A percentile compares a stretch with the other conserved stretches of the same genome.
These are phyloP conservation scores for Emmelina monodactyla DNA, from an alignment of 2,888 invertebrate species.

Conservation along the genomic window DNA sequence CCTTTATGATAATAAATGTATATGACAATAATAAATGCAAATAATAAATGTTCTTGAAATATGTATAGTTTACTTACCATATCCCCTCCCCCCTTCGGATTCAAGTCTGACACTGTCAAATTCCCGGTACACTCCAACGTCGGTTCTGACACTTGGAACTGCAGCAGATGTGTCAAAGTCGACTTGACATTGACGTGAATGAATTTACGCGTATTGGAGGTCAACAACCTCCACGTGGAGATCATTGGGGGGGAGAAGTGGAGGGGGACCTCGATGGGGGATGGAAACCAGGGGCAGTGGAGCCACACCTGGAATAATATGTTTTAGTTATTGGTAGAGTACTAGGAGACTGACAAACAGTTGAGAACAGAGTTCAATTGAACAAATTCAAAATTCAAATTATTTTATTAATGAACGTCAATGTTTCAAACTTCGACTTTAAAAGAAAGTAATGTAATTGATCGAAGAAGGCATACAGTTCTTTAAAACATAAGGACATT, in stretches of 20 bases:
- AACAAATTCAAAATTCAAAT: too few relatives aligned
- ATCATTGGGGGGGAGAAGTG: slow-evolving; percentile 86
- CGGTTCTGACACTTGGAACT: slow-evolving; percentile 53
- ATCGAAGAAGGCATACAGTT: too few relatives aligned
- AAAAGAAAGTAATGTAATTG: too few relatives aligned
- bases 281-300: slow-evolving; percentile 80
- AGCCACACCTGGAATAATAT: slow-evolving; percentile 69
- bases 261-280: slow-evolving; percentile 75
- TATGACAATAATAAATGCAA: too few relatives aligned
- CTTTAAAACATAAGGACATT: too few relatives aligned
- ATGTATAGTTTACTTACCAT: slow-evolving; percentile 64
- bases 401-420: too few relatives aligned
- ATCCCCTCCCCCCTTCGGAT: slow-evolving; percentile 67
- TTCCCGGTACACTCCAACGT: slow-evolving; percentile 66
- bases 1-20: too few relatives aligned
- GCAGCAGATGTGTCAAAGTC: slow-evolving; percentile 65
- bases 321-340: too few relatives aligned
- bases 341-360: too few relatives aligned
- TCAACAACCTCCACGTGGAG: slow-evolving; percentile 82
- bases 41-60: too few relatives aligned
- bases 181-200: slow-evolving; percentile 79
- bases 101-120: slow-evolving; percentile 71
- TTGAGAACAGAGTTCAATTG: too few relatives aligned
- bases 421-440: too few relatives aligned
- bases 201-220: slow-evolving; percentile 85